A percentile compares a stretch with the other conserved stretches of the same genome.
These are phyloP conservation scores for Tiphia femorata DNA, from an alignment of 2,888 invertebrate genomes.

Conservation along the genomic window DNA sequence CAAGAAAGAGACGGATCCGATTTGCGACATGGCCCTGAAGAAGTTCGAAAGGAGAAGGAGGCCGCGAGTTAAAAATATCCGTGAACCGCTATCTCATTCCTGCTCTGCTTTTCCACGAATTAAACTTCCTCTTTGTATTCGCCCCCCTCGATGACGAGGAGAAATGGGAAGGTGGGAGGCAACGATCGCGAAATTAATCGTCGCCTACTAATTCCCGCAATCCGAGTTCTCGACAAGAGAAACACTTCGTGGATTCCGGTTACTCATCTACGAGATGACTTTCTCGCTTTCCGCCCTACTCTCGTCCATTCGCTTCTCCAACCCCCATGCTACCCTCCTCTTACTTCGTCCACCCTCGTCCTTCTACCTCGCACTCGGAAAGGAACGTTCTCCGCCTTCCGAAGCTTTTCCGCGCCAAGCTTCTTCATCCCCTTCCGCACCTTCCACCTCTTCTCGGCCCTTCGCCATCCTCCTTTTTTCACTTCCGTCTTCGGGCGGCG, in stretches of 20 bases:
- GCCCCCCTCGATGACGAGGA: too few relatives aligned
- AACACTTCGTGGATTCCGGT: conserved; percentile 5
- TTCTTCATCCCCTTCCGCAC: background rate
- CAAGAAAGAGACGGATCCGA: too few relatives aligned
- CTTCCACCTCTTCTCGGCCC: too few relatives aligned
- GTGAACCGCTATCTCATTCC: too few relatives aligned
- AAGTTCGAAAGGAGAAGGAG: too few relatives aligned
- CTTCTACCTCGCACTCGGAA: background rate
- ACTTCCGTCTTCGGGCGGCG: conserved; percentile 19
- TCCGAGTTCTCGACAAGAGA: background rate
- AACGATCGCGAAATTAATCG: background rate
- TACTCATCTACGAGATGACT: conserved; percentile 15
- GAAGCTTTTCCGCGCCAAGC: background rate
- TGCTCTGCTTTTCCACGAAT: too few relatives aligned
- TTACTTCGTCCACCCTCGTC: background rate
- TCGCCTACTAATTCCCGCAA: conserved; percentile 4
- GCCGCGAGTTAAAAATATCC: too few relatives aligned
- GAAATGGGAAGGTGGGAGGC: background rate
- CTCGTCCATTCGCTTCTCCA: background rate
- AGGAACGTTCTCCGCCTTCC: background rate
- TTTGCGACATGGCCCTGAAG: too few relatives aligned
- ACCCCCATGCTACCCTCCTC: background rate
- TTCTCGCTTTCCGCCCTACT: conserved; percentile 6
- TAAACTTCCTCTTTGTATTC: too few relatives aligned
- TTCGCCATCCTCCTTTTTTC: background rate